These are phyloP conservation scores for Pangasius djambal DNA, from an alignment of 2,797 vertebrate species.

Conservation along the genomic window DNA sequence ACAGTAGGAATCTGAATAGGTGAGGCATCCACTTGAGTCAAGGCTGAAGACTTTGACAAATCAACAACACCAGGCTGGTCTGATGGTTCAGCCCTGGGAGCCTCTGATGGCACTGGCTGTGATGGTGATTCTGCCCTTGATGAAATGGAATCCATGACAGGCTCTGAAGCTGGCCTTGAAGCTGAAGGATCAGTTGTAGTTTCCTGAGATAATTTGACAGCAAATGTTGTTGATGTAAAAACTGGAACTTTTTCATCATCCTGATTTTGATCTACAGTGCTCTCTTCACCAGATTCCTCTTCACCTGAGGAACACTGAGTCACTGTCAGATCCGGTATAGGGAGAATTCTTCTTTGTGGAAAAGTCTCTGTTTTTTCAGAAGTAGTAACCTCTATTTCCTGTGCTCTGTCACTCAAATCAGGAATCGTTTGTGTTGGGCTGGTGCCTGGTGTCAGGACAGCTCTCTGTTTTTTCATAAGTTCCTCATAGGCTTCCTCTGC, in stretches of 20 bases:
- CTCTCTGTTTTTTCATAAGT: slow-evolving; percentile 85
- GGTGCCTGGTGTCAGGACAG: slow-evolving; percentile 84
- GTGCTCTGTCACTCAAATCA: slow-evolving; percentile 60
- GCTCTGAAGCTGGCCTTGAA: slow-evolving; percentile 4
- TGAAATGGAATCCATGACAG: slow-evolving; percentile 17
- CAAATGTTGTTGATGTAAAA: slow-evolving; percentile 55
- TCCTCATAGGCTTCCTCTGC: slow-evolving; percentile 92
- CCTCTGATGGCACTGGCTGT: slow-evolving; percentile 2
- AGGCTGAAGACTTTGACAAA: slow-evolving; percentile 62
- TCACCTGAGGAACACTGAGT: slow-evolving; percentile 97
- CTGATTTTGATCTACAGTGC: slow-evolving; percentile 77
- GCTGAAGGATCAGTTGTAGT: slow-evolving; percentile 40
- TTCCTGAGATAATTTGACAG: slow-evolving; percentile 49
- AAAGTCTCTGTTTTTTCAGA: slow-evolving; percentile 62
- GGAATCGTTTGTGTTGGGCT: slow-evolving; percentile 82
- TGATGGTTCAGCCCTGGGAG: slow-evolving; percentile 14
- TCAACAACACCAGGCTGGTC: slow-evolving; percentile 68
- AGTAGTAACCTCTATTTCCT: slow-evolving; percentile 64
- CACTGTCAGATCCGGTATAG: slow-evolving; percentile 96
- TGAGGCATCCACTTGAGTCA: slow-evolving; percentile 34
- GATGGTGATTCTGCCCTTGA: slow-evolving; percentile 26
- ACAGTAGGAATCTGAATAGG: slow-evolving; percentile 30
- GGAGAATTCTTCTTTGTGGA: slow-evolving; percentile 78
- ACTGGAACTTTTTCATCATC: slow-evolving; percentile 54
- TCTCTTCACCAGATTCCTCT: slow-evolving; percentile 89